Base-by-base conservation (phyloP, 2,888 invertebrate genomes). In the Agrotis puta region DNA sequence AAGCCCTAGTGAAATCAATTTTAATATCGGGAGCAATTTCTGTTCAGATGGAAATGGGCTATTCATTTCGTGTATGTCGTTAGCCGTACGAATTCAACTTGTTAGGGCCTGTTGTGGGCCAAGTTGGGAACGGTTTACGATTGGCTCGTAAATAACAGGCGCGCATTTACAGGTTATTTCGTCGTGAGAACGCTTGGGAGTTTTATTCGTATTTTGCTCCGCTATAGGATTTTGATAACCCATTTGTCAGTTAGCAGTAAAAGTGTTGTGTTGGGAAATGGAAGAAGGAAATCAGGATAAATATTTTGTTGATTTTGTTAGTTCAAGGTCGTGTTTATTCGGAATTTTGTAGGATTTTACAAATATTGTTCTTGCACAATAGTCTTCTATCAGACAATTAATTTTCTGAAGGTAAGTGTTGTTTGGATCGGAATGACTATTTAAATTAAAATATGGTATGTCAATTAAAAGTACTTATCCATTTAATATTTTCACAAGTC, bases 1-100 rank as follows among this genome's bases (percentile, higher is more conserved):
- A 88, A 88, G 87, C 87, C 81, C 81, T 88, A 86, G 86, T 75
- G 87, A 89, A 91, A 93, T 92, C 91, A 92, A 92, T 92, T 92
- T 92, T 92, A 91, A 92, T 92, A 92, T 90, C 88, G 85, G 66
- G 80, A 81, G 78, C 83, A 81, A 79, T 85, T 82, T 81, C 82
- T 76, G 84, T 74, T 76, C 82, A 69, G 69, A 82, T 84, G 81
- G 82, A 82, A 86, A 85, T 85, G 87, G 83, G 86, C 87, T 85
- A 89, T 90, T 89, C 89, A 90, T 90, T 91, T 84, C 79, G 83
- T 83, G 82, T 87, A 85, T 88, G 89, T 89, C 88, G 88, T 85
- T 87, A 89, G 88, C 85, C 64, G 78, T 77, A 69, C 81, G 76
- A 82, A 84, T 72, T 85, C 74, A 74, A 85, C 87, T 90, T 88